phyloP scores from a whole-genome alignment of 2,113 vertebrate genomes.

The Hyperopisus bebe region DNA sequence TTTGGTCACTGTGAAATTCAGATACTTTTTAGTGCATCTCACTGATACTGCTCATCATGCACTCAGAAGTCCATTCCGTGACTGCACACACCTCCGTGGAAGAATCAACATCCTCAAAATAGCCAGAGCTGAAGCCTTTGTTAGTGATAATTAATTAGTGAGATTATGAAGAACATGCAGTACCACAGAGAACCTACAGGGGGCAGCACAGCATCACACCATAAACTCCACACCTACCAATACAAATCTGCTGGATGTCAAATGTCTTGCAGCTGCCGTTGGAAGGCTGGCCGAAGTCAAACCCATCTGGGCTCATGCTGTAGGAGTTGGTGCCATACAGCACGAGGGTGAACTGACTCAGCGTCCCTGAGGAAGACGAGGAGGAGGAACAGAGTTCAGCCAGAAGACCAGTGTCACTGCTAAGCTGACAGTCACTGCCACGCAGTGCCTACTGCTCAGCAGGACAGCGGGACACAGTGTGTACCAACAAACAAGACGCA shows the following conservation, averaged over 20 bases:
- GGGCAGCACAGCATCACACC: neutral
- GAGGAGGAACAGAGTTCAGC: neutral
- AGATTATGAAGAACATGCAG: neutral
- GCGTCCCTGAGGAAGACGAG: slow-evolving; percentile 60
- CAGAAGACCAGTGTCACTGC: slow-evolving; percentile 2
- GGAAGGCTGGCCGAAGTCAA: slow-evolving; percentile 70
- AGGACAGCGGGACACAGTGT: neutral
- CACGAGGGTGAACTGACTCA: slow-evolving; percentile 85
- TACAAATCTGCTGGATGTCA: slow-evolving; percentile 85
- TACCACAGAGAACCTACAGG: neutral
- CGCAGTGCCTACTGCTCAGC: neutral
- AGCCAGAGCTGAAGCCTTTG: neutral
- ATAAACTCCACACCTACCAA: slow-evolving; percentile 71
- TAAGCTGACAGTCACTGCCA: slow-evolving; percentile 13
- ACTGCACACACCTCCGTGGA: neutral
- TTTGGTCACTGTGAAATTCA: neutral
- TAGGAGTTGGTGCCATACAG: slow-evolving; percentile 77
- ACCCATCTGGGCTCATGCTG: slow-evolving; percentile 57
- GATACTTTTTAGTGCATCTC: neutral
- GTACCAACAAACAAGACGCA: neutral
- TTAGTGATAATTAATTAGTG: neutral
- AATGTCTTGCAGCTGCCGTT: slow-evolving; percentile 91
- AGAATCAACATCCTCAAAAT: neutral
- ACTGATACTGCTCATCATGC: neutral
- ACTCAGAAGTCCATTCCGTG: neutral